These are phyloP conservation scores for Spinibarbus caldwelli DNA, from an alignment of 2,797 vertebrate genomes.

Conservation along the genomic window DNA sequence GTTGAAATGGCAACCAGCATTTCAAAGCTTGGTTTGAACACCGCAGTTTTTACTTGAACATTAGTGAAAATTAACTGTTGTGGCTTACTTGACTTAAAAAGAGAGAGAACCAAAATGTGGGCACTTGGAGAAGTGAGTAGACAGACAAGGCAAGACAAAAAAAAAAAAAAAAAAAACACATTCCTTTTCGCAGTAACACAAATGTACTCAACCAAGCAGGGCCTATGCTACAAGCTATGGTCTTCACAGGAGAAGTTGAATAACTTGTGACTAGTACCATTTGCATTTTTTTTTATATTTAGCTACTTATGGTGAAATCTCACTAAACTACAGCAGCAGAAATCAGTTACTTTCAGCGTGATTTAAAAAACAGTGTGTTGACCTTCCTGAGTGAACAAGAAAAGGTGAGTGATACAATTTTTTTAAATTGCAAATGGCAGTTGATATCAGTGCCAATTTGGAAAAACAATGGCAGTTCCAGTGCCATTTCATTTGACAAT, in stretches of 20 bases:
- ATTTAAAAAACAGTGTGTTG: slow-evolving; percentile 85
- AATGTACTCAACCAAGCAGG: slow-evolving; percentile 85
- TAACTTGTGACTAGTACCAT: slow-evolving; percentile 83
- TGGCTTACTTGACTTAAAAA: not conserved
- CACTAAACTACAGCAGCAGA: slow-evolving; percentile 84
- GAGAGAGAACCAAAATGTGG: slow-evolving; percentile 65
- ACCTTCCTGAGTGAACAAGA: slow-evolving; percentile 84
- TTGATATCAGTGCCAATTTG: slow-evolving; percentile 32
- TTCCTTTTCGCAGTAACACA: slow-evolving; percentile 82
- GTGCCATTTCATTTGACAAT: slow-evolving; percentile 26
- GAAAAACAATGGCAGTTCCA: slow-evolving; percentile 21
- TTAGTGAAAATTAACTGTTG: slow-evolving; percentile 20
- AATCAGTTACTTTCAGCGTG: slow-evolving; percentile 81
- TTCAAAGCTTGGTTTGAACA: slow-evolving; percentile 46
- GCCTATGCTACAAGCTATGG: slow-evolving; percentile 79
- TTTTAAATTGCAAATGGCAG: slow-evolving; percentile 43
- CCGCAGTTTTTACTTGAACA: slow-evolving; percentile 32
- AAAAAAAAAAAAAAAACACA: slow-evolving; percentile 32
- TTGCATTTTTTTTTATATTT: slow-evolving; percentile 66
- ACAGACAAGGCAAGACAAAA: slow-evolving; percentile 33
- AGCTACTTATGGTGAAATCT: slow-evolving; percentile 41
- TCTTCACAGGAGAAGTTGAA: slow-evolving; percentile 62
- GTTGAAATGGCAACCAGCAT: slow-evolving; percentile 62
- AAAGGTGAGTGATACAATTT: slow-evolving; percentile 37
- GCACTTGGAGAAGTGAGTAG: slow-evolving; percentile 73